phyloP scores from a whole-genome alignment of 1,140 invertebrate species.

The Hyposmocoma kahamanoa region DNA sequence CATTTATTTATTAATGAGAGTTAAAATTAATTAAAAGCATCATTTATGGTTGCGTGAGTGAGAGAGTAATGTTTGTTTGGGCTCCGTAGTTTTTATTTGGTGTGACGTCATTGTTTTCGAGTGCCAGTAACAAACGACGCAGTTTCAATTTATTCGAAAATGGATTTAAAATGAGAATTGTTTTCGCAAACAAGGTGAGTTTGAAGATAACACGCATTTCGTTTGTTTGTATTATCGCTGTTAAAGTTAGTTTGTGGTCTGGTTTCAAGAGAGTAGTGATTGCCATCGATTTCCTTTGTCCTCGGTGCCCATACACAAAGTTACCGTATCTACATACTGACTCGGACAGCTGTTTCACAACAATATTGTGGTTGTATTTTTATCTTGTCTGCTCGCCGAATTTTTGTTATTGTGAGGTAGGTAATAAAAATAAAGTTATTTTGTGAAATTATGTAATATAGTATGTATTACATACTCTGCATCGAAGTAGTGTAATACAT shows the following conservation, averaged over 20 bases:
- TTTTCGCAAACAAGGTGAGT: conserved; percentile 64
- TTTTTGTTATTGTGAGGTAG: no score
- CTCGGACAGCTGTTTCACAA: conserved; percentile 31
- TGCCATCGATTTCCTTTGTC: conserved; percentile 71
- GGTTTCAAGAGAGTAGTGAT: conserved; percentile 13
- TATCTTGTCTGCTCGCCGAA: background rate
- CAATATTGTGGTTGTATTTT: conserved; percentile 17
- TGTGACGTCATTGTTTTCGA: conserved; percentile 72
- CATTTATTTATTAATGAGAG: conserved; percentile 43
- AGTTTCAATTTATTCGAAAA: conserved; percentile 65
- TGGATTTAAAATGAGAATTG: conserved; percentile 69
- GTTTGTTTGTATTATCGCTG: background rate
- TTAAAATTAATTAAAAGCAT: conserved; percentile 23
- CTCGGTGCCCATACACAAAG: conserved; percentile 33
- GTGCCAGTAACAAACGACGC: conserved; percentile 68
- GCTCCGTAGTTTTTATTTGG: conserved; percentile 44
- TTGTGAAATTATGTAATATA: no score
- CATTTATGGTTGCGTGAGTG: conserved; percentile 22
- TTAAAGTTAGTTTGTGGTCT: conserved; percentile 9
- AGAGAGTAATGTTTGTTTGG: conserved; percentile 35
- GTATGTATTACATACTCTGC: no score
- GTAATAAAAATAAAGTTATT: no score
- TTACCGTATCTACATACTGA: conserved; percentile 4
- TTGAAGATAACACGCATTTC: conserved; percentile 12
- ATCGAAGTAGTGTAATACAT: no score